phyloP scores from a whole-genome alignment of 2,113 vertebrate species.

The Nesoenas mayeri region DNA sequence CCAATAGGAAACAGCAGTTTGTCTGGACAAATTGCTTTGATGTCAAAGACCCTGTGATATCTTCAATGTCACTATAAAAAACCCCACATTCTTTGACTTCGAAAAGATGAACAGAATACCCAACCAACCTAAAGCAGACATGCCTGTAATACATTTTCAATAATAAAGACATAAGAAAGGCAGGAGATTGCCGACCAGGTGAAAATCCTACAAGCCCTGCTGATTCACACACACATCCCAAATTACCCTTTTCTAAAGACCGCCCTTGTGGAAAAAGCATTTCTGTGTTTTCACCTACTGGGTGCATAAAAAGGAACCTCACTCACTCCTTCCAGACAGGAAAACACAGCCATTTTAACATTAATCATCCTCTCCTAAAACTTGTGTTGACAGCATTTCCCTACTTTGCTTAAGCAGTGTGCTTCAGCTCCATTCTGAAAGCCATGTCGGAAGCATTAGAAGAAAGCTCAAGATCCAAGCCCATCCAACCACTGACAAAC shows the following conservation, averaged over 20 bases:
- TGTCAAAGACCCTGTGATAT: background rate
- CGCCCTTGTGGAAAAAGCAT: background rate
- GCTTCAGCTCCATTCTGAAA: background rate
- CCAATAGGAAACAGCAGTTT: background rate
- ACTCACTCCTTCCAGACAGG: background rate
- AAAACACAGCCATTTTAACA: background rate
- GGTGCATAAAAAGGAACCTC: background rate
- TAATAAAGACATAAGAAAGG: background rate
- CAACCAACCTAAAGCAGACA: background rate
- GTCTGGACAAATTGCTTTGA: background rate
- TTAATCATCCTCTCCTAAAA: background rate
- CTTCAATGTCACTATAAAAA: background rate
- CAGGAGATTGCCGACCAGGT: background rate
- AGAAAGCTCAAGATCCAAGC: background rate
- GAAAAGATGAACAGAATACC: background rate
- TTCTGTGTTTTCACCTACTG: background rate
- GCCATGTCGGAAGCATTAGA: background rate
- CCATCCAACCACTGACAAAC: background rate
- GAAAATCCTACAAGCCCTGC: background rate
- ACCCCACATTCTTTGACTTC: background rate
- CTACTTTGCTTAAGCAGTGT: background rate
- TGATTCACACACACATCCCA: background rate
- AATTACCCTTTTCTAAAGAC: slow-evolving; percentile 16
- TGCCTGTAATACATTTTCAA: background rate
- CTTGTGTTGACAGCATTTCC: background rate